phyloP scores from a whole-genome alignment of 2,797 vertebrate genomes.

The Perodicticus potto region DNA sequence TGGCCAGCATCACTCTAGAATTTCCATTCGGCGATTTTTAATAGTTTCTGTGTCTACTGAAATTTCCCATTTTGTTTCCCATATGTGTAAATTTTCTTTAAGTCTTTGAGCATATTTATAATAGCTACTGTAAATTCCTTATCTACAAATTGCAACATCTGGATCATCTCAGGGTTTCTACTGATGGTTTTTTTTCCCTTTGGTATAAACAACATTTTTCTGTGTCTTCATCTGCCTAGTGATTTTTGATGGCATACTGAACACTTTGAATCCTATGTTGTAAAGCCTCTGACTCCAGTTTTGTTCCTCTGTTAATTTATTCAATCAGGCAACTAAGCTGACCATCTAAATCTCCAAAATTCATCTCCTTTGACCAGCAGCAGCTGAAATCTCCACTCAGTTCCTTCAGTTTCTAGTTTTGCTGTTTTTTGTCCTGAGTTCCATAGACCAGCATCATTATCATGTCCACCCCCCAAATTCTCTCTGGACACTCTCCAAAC shows the following conservation, averaged over 20 bases:
- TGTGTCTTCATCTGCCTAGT: neutral
- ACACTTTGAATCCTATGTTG: neutral
- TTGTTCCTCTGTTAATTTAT: neutral
- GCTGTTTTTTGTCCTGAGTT: neutral
- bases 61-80: neutral
- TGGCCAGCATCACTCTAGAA: neutral
- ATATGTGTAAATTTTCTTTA: neutral
- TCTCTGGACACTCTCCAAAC: neutral
- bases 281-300: neutral
- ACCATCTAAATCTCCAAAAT: neutral
- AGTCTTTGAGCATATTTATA: neutral
- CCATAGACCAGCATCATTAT: neutral
- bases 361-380: neutral
- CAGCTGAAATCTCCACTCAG: neutral
- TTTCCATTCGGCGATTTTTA: neutral
- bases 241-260: neutral
- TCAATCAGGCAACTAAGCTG: neutral
- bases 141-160: neutral
- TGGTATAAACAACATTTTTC: neutral
- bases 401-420: neutral
- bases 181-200: neutral
- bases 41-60: neutral
- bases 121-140: neutral
- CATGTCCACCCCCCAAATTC: neutral
- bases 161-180: neutral